Conservation (phyloP, 1,140 invertebrate genomes). For the Macrobrachium rosenbergii region DNA sequence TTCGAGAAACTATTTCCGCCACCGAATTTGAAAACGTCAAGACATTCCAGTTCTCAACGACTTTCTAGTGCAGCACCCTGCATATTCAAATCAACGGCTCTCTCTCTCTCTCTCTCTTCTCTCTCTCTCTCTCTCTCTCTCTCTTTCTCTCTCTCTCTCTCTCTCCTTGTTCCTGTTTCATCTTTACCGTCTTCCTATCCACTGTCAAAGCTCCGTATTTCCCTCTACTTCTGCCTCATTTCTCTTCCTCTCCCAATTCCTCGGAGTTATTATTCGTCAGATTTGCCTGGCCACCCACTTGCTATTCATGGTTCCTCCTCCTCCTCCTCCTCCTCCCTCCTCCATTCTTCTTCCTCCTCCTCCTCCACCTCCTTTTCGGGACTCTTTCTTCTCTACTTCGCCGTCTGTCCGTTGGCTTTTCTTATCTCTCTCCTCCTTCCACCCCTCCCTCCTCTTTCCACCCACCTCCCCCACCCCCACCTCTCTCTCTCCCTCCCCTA, state of each 20-base stretch:
- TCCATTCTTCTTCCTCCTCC: not conserved
- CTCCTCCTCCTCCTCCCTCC: not conserved
- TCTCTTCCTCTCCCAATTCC: not conserved
- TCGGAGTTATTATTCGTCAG: too few relatives aligned
- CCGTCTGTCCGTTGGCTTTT: not conserved
- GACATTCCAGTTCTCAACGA: too few relatives aligned
- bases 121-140: not conserved
- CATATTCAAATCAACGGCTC: too few relatives aligned
- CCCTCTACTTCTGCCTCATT: not conserved
- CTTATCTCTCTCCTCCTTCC: not conserved
- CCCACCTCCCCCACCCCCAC: too few relatives aligned
- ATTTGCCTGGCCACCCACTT: too few relatives aligned
- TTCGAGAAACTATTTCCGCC: too few relatives aligned
- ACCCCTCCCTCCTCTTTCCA: not conserved
- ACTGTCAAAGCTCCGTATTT: not conserved
- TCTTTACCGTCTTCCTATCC: not conserved
- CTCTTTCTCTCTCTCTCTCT: not conserved
- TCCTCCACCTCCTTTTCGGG: not conserved
- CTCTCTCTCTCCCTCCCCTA: too few relatives aligned
- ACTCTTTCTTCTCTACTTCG: not conserved
- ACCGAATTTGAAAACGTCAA: too few relatives aligned
- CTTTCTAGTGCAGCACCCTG: not conserved
- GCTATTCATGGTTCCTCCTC: too few relatives aligned
- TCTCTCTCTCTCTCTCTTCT: not conserved
- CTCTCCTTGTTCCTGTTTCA: not conserved